phyloP scores from a whole-genome alignment of 2,113 vertebrate species.

The Eolophus roseicapilla region DNA sequence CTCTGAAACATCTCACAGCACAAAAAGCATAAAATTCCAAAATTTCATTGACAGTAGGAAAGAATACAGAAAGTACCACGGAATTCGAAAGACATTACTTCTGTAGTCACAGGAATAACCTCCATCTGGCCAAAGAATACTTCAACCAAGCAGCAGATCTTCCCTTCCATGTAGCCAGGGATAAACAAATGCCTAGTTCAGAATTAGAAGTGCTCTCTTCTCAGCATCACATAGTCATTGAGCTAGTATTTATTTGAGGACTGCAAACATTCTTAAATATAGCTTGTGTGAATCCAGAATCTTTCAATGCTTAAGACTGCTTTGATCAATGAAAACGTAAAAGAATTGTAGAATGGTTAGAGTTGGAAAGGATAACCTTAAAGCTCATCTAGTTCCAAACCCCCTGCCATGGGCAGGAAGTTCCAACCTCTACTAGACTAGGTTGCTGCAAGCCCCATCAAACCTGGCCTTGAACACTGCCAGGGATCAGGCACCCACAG shows the following conservation, averaged over 20 bases:
- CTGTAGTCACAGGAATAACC: background rate
- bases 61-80: background rate
- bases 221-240: background rate
- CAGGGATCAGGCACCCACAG: background rate
- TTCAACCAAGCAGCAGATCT: background rate
- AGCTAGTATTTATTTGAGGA: background rate
- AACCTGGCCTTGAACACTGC: background rate
- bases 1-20: background rate
- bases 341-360: background rate
- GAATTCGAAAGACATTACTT: background rate
- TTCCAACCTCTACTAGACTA: background rate
- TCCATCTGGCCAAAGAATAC: background rate
- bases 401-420: background rate
- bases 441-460: background rate
- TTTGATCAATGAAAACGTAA: background rate
- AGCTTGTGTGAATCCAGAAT: background rate
- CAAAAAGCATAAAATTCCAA: background rate
- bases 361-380: background rate
- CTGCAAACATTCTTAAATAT: background rate
- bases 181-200: background rate
- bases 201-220: background rate
- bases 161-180: background rate
- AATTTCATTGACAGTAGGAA: background rate
- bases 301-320: background rate
- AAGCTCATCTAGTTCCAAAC: background rate